phyloP scores from a whole-genome alignment of 2,888 invertebrate genomes.

The Callosobruchus maculatus region DNA sequence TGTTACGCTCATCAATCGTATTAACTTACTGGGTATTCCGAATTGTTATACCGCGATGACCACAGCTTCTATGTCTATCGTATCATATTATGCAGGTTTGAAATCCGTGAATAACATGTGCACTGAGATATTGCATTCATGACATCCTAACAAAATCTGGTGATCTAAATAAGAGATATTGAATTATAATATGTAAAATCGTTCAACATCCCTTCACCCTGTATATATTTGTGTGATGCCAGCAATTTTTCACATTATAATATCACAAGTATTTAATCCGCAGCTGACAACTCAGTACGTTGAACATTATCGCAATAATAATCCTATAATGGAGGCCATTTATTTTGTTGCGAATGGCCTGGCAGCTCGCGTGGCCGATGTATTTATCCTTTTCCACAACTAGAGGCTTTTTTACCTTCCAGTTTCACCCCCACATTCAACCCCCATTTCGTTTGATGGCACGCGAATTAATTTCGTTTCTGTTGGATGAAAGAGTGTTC shows the following conservation, averaged over 20 bases:
- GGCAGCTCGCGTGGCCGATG: constrained; percentile 10
- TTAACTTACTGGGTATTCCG: too few relatives aligned
- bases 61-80: too few relatives aligned
- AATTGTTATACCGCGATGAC: too few relatives aligned
- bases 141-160: too few relatives aligned
- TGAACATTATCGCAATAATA: constrained; percentile 4
- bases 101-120: too few relatives aligned
- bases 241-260: background rate
- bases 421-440: background rate
- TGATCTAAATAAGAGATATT: too few relatives aligned
- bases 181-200: too few relatives aligned
- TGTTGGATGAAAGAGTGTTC: background rate
- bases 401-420: background rate
- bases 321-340: constrained; percentile 6
- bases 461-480: background rate
- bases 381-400: background rate
- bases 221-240: background rate
- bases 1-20: too few relatives aligned
- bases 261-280: background rate
- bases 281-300: background rate
- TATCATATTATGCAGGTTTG: too few relatives aligned
- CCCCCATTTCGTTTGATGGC: background rate
- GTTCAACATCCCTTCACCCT: background rate
- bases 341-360: background rate
- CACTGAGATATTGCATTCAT: too few relatives aligned